phyloP scores from a whole-genome alignment of 2,888 invertebrate species.

The Phlogophora meticulosa region DNA sequence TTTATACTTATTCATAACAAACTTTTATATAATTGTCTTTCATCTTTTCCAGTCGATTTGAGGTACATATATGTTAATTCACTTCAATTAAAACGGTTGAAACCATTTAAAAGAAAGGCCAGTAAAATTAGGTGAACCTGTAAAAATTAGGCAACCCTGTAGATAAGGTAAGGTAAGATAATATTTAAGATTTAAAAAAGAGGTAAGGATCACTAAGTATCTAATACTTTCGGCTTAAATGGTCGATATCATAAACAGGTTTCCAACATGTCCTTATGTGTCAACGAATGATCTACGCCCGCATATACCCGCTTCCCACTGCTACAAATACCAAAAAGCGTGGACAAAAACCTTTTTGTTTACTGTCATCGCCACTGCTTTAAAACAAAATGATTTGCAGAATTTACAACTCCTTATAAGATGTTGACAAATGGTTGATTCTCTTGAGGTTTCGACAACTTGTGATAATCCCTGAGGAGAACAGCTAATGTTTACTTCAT shows the following conservation, averaged over 20 bases:
- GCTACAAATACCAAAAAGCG: slow-evolving; percentile 20
- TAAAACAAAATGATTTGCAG: slow-evolving; percentile 66
- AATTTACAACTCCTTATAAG: slow-evolving; percentile 34
- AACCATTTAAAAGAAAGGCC: too few species aligned
- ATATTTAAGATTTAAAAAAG: too few species aligned
- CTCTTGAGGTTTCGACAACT: slow-evolving; percentile 51
- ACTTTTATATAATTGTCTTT: too few species aligned
- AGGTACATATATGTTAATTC: too few species aligned
- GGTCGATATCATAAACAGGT: neutral
- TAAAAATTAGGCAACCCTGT: too few species aligned
- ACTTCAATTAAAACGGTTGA: too few species aligned
- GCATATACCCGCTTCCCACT: slow-evolving; percentile 30
- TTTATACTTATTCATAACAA: too few species aligned
- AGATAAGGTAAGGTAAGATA: too few species aligned
- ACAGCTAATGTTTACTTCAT: slow-evolving; percentile 71
- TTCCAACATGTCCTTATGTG: neutral
- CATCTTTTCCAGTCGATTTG: too few species aligned
- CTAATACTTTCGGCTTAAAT: too few species aligned
- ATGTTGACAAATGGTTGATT: slow-evolving; percentile 70
- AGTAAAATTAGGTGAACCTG: too few species aligned
- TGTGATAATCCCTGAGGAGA: slow-evolving; percentile 55
- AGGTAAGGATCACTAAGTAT: too few species aligned
- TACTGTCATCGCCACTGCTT: slow-evolving; percentile 60
- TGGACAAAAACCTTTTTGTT: slow-evolving; percentile 54
- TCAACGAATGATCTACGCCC: neutral